phyloP scores from a whole-genome alignment of 2,888 invertebrate species.

The Aricia artaxerxes region DNA sequence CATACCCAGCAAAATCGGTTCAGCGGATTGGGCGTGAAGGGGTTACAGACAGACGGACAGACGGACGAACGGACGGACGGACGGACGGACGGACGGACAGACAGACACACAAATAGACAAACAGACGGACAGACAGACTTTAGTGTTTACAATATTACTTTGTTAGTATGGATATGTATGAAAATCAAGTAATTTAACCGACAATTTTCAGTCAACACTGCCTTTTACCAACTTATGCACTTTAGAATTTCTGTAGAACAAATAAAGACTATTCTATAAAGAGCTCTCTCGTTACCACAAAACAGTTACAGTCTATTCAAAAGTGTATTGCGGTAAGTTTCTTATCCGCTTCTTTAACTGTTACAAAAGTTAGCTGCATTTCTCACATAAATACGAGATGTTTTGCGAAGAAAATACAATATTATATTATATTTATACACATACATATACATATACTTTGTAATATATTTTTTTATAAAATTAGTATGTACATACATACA shows the following conservation, averaged over 20 bases:
- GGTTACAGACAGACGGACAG: no score
- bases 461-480: no score
- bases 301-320: conserved; percentile 31
- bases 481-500: no score
- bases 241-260: not conserved
- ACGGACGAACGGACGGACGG: no score
- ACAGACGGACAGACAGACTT: no score
- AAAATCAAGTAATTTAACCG: not conserved
- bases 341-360: conserved; percentile 25
- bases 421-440: no score
- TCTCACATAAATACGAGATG: conserved; percentile 27
- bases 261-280: conserved; percentile 16
- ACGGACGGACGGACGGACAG: no score
- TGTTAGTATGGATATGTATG: not conserved
- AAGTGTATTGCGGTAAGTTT: conserved; percentile 18
- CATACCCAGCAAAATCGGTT: no score
- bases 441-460: no score
- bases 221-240: not conserved
- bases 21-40: no score
- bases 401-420: not conserved
- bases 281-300: conserved; percentile 19
- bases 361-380: conserved; percentile 28
- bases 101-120: no score
- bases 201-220: not conserved
- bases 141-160: no score